Evolutionary conservation across 1,140 invertebrate genomes (phyloP), one percentile per base, ranked within the genome.

Genomic region (Araneus ventricosus): DNA sequence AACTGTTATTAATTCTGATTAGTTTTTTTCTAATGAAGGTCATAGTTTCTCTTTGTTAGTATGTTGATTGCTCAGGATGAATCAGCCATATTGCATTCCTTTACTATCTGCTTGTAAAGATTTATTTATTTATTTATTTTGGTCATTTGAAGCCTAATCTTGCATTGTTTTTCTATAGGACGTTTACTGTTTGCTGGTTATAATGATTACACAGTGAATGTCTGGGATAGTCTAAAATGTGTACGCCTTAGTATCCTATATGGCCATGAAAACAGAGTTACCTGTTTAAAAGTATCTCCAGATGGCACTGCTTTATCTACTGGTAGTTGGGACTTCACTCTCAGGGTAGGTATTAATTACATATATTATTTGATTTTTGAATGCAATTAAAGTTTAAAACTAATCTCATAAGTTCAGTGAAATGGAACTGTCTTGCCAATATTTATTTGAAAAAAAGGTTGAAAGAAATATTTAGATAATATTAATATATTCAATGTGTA

Each of bases 161-260:
- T 4, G 0, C 10, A 45, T 8, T 45, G 2, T 10, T 27, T 37
- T 87, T 34, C 37, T 59, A 20, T 94, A 97, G 98, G 99, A 37
- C 97, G 99, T 22, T 96, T 99, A 86, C 96, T 99, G 94, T 99
- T 99, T 96, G 99, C 99, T 94, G 99, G 99, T 84, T 99, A 99
- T 96, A 99, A 99, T 96, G 99, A 99, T 96, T 99, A 99, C 95
- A 99, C 99, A 30, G 98, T 99, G 37, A 99, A 99, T 96, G 97
- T 99, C 24, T 99, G 99, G 99, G 99, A 99, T 96, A 98, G 98
- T 27, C 96, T 99, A 52, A 99, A 99, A 95, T 99, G 97, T 95
- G 97, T 97, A 87, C 96, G 99, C 90, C 97, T 99, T 24, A 97
- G 97, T 95, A 97, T 99, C 92, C 96, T 99, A 39, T 99, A 99